Evolutionary conservation across 2,797 vertebrate genomes (phyloP).

Genomic region (Dicrostonyx torquatus): DNA sequence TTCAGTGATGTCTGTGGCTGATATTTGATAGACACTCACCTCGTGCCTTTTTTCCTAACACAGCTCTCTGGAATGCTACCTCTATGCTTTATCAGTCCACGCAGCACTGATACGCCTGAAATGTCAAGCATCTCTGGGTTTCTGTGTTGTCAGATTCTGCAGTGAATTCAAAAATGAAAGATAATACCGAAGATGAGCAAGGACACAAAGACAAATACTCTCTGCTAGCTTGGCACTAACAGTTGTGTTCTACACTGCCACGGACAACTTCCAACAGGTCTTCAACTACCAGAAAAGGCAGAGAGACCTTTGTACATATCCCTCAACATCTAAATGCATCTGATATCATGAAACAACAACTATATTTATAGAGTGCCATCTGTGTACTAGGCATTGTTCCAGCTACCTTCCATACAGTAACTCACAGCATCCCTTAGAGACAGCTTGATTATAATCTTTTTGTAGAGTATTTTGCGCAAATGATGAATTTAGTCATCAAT

Average conservation of each 20-base stretch:
- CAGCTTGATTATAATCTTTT: neutral
- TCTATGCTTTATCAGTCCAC: neutral
- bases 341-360: neutral
- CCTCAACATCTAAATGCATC: neutral
- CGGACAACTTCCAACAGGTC: neutral
- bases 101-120: neutral
- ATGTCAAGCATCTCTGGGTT: neutral
- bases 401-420: neutral
- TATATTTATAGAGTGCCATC: neutral
- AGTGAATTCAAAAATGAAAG: slow-evolving; percentile 37
- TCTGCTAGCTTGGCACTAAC: slow-evolving; percentile 32
- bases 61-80: neutral
- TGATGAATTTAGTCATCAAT: neutral
- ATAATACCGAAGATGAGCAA: neutral
- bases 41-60: neutral
- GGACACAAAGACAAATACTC: slow-evolving; percentile 30
- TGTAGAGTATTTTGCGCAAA: neutral
- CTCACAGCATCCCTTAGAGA: neutral
- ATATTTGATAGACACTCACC: slow-evolving; percentile 11
- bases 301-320: neutral
- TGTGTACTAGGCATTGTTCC: too few species aligned
- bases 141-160: slow-evolving; percentile 30
- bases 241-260: neutral
- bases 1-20: slow-evolving; percentile 13
- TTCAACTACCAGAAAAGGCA: neutral